phyloP scores from a whole-genome alignment of 2,797 vertebrate genomes.

The Leptodactylus fallax region DNA sequence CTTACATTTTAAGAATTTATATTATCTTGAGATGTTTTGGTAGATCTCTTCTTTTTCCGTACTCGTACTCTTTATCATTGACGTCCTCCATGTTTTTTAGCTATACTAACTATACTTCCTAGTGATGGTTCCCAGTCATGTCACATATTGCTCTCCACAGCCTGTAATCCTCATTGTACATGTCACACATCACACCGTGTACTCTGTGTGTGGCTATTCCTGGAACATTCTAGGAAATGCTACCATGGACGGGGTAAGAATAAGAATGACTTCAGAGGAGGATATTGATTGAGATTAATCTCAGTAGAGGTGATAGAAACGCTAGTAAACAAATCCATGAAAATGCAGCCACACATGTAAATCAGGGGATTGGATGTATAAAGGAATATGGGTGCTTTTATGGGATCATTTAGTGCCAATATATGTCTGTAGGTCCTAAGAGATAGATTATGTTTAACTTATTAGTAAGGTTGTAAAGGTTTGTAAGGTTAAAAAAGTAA shows the following conservation, averaged over 20 bases:
- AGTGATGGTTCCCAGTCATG: neutral
- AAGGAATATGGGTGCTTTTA: too few species aligned
- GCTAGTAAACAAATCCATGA: constrained; percentile 26
- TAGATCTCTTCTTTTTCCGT: neutral
- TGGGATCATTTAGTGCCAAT: too few species aligned
- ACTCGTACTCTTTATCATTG: neutral
- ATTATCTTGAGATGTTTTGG: neutral
- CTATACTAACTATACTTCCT: neutral
- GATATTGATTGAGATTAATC: constrained; percentile 30
- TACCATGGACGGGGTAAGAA: neutral
- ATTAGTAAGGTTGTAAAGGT: too few species aligned
- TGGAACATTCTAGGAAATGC: constrained; percentile 17
- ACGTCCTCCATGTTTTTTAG: neutral
- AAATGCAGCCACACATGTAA: neutral
- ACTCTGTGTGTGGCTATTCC: neutral
- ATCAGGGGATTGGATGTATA: neutral
- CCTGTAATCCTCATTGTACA: neutral
- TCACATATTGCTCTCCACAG: neutral
- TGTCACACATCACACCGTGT: neutral
- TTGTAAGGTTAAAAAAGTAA: too few species aligned
- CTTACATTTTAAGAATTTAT: neutral
- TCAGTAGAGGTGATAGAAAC: constrained; percentile 1
- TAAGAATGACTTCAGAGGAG: neutral
- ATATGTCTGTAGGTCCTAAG: too few species aligned
- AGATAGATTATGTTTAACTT: too few species aligned